phyloP scores from a whole-genome alignment of 2,888 invertebrate genomes.

The Yponomeuta malinellus region DNA sequence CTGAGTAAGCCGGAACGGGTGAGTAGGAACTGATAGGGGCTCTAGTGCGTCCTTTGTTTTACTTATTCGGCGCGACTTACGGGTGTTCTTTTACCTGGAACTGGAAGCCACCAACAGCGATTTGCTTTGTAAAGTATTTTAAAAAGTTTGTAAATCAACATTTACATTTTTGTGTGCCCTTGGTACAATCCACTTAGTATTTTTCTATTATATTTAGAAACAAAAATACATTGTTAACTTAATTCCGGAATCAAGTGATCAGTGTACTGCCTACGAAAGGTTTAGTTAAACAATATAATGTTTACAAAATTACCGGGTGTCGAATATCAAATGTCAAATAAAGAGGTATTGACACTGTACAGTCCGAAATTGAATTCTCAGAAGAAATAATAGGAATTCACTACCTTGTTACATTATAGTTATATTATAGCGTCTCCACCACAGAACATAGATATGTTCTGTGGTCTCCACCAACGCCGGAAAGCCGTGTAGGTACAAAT shows the following conservation, averaged over 20 bases:
- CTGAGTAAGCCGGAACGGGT: not conserved
- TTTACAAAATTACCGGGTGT: no score
- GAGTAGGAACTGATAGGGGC: slow-evolving; percentile 1
- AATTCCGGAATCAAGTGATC: no score
- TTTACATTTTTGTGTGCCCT: no score
- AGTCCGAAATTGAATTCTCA: no score
- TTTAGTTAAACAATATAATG: no score
- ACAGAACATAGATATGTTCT: no score
- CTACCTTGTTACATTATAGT: not conserved
- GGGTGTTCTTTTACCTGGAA: not conserved
- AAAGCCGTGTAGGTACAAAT: slow-evolving; percentile 19
- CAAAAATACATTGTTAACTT: no score
- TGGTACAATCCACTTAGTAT: no score
- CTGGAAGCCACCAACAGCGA: not conserved
- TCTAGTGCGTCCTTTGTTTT: not conserved
- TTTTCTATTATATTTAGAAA: no score
- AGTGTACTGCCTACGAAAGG: no score
- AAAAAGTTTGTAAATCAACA: not conserved
- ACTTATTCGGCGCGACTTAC: not conserved
- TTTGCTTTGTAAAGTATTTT: not conserved
- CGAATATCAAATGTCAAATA: no score
- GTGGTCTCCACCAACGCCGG: not conserved
- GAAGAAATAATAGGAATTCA: not conserved
- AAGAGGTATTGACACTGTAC: no score
- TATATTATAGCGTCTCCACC: not conserved